These are phyloP conservation scores for Rhynchotus rufescens DNA, from an alignment of 2,797 vertebrate species.

Conservation along the genomic window DNA sequence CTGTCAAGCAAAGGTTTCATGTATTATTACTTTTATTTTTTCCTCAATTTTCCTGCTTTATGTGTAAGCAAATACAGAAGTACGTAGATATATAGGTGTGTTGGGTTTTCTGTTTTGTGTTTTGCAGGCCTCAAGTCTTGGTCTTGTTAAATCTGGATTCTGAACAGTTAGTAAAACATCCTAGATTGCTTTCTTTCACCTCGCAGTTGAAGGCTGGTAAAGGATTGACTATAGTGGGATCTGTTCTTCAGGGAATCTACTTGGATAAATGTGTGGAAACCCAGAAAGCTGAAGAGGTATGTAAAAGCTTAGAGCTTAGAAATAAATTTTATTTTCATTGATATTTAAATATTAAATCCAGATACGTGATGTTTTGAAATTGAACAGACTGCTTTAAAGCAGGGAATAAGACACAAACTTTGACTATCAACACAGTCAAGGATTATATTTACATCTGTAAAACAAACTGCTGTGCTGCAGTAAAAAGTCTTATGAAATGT, in stretches of 20 bases:
- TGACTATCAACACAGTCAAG: neutral
- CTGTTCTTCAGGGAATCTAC: slow-evolving; percentile 91
- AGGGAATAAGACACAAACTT: neutral
- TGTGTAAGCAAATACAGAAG: no score
- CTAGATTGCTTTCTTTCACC: slow-evolving; percentile 91
- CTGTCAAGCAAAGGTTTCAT: neutral
- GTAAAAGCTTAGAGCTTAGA: neutral
- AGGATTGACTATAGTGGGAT: slow-evolving; percentile 93
- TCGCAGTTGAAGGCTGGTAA: slow-evolving; percentile 95
- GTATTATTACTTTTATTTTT: neutral
- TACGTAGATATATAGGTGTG: no score
- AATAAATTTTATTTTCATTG: neutral
- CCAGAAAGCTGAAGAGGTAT: slow-evolving; percentile 91
- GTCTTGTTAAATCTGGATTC: slow-evolving; percentile 90
- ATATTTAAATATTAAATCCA: neutral
- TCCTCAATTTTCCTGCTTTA: neutral
- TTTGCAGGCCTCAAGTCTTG: slow-evolving; percentile 89
- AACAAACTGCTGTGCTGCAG: neutral
- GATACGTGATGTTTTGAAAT: neutral
- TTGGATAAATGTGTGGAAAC: slow-evolving; percentile 88
- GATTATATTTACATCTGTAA: neutral
- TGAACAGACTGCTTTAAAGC: neutral
- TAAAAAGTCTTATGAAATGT: neutral
- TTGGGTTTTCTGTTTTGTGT: neutral
- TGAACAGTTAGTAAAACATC: slow-evolving; percentile 88